phyloP scores from a whole-genome alignment of 2,113 vertebrate genomes.

The Callopanchax toddi region DNA sequence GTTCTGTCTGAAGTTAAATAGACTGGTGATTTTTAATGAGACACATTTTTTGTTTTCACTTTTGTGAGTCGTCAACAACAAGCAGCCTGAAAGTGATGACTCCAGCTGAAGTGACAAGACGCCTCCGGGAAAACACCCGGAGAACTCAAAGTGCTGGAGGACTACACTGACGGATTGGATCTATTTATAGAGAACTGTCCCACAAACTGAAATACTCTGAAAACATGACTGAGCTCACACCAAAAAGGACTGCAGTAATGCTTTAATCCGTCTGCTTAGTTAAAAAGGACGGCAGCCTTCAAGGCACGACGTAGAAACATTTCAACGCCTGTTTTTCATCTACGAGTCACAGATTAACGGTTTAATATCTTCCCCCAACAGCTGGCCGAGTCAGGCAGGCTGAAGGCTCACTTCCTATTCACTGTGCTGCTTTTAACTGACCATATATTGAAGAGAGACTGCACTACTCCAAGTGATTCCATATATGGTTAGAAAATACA shows the following conservation, averaged over 20 bases:
- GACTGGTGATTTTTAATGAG: too few species aligned
- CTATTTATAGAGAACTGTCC: slow-evolving; percentile 63
- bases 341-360: slow-evolving; percentile 43
- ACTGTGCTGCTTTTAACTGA: slow-evolving; percentile 56
- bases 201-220: slow-evolving; percentile 54
- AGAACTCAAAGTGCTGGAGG: slow-evolving; percentile 44
- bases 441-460: slow-evolving; percentile 18
- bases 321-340: slow-evolving; percentile 56
- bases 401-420: slow-evolving; percentile 68
- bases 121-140: slow-evolving; percentile 28
- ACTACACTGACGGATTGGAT: slow-evolving; percentile 66
- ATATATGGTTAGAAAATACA: slow-evolving; percentile 64
- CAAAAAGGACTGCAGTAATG: slow-evolving; percentile 42
- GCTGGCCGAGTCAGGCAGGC: slow-evolving; percentile 42
- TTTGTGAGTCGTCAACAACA: too few species aligned
- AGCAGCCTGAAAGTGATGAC: slow-evolving; percentile 11
- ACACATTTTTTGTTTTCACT: too few species aligned
- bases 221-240: slow-evolving; percentile 52
- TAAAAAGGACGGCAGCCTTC: slow-evolving; percentile 36
- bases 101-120: slow-evolving; percentile 35
- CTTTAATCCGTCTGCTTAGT: slow-evolving; percentile 53
- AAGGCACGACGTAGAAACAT: slow-evolving; percentile 38
- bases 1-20: too few species aligned
- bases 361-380: slow-evolving; percentile 54
- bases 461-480: slow-evolving; percentile 49